Conservation (phyloP, 2,888 invertebrate genomes). For the Sepioteuthis lessoniana region DNA sequence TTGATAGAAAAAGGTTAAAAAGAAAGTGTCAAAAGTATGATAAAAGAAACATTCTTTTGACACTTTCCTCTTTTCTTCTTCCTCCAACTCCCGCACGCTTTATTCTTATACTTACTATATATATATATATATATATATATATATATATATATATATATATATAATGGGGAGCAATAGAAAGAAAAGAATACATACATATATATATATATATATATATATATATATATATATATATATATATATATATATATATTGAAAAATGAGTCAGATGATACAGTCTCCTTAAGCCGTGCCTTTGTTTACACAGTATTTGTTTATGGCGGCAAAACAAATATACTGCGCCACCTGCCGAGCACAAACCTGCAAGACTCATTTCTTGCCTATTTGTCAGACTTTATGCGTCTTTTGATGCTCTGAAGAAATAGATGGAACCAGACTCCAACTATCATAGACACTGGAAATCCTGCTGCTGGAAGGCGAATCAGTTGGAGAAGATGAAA, state of each 20-base stretch:
- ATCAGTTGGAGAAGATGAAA: not conserved
- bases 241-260: not conserved
- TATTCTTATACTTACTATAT: too few species aligned
- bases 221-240: not conserved
- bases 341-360: constrained; percentile 11
- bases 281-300: not conserved
- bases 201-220: not conserved
- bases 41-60: too few species aligned
- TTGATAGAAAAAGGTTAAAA: too few species aligned
- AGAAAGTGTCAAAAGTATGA: too few species aligned
- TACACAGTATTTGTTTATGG: constrained; percentile 18
- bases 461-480: not conserved
- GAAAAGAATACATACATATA: not conserved
- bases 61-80: too few species aligned
- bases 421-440: not conserved
- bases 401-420: not conserved
- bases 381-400: not conserved
- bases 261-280: not conserved
- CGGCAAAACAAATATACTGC: not conserved
- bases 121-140: not conserved
- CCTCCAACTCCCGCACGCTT: too few species aligned
- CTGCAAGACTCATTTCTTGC: constrained; percentile 21
- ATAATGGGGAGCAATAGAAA: not conserved
- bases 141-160: constrained; percentile 2
- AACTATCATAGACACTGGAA: not conserved